phyloP scores from a whole-genome alignment of 92 coral and sea anemone genomes.

The Heliopora coerulea region DNA sequence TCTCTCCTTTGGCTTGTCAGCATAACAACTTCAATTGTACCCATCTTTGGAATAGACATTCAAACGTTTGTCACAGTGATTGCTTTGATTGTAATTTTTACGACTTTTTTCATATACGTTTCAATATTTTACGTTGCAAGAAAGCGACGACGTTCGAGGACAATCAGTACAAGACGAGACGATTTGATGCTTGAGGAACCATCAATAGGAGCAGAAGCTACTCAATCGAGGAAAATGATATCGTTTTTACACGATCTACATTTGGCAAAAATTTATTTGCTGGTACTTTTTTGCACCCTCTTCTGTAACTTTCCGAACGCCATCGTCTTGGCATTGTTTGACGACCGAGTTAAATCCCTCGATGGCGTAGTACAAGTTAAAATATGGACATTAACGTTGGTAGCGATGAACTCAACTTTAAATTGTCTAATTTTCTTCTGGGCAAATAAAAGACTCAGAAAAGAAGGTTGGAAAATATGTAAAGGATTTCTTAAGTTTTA shows the following conservation, averaged over 20 bases:
- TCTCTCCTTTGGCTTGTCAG: constrained; percentile 3
- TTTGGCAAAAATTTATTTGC: constrained; percentile 30
- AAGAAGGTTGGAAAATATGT: constrained; percentile 22
- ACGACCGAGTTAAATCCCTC: neutral
- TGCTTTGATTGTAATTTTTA: constrained; percentile 17
- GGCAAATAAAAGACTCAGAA: constrained; percentile 23
- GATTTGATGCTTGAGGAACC: neutral
- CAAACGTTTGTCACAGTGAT: neutral
- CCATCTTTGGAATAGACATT: neutral
- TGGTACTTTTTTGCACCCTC: constrained; percentile 12
- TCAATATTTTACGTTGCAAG: constrained; percentile 22
- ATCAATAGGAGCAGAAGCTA: neutral
- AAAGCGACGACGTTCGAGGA: neutral
- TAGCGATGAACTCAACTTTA: constrained; percentile 24
- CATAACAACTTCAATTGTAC: neutral
- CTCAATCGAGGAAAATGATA: neutral
- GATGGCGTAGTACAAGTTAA: constrained; percentile 24
- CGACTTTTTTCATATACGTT: constrained; percentile 19
- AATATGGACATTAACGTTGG: constrained; percentile 37
- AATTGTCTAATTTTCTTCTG: constrained; percentile 36
- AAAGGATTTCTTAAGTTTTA: neutral
- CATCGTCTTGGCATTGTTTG: constrained; percentile 6
- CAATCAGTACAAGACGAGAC: neutral
- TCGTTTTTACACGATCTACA: constrained; percentile 31
- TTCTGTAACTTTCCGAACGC: constrained; percentile 29